phyloP scores from a whole-genome alignment of 1,140 invertebrate species.

The Papilio helenus region DNA sequence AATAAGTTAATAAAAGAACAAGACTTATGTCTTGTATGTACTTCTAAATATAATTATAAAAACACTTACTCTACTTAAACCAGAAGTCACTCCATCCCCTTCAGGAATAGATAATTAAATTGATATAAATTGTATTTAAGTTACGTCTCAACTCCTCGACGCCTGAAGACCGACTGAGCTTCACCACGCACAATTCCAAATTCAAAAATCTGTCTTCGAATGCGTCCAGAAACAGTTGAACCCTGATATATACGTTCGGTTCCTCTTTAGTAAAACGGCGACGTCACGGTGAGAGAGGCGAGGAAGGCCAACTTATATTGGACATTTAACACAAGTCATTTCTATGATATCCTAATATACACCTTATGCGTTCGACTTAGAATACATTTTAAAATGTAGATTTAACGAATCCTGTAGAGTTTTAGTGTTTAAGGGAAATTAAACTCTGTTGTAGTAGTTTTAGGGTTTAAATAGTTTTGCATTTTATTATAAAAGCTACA shows the following conservation, averaged over 20 bases:
- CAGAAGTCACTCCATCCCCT: slow-evolving; percentile 45
- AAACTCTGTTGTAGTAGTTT: not conserved
- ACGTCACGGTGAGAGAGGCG: slow-evolving; percentile 39
- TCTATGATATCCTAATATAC: slow-evolving; percentile 31
- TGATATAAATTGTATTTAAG: not conserved
- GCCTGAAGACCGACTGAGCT: slow-evolving; percentile 59
- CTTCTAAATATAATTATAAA: not conserved
- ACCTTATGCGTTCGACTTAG: slow-evolving; percentile 29
- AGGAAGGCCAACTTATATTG: slow-evolving; percentile 49
- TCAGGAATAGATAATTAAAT: slow-evolving; percentile 42
- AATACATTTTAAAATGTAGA: slow-evolving; percentile 41
- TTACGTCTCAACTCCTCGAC: slow-evolving; percentile 48
- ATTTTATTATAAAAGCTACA: slow-evolving; percentile 63
- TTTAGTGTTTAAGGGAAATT: slow-evolving; percentile 36
- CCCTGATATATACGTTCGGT: slow-evolving; percentile 50
- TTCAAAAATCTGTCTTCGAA: slow-evolving; percentile 55
- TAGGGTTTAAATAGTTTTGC: slow-evolving; percentile 49
- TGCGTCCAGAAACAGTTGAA: slow-evolving; percentile 55
- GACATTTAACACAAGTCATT: slow-evolving; percentile 54
- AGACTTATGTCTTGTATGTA: not conserved
- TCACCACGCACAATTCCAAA: slow-evolving; percentile 44
- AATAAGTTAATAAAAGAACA: not conserved
- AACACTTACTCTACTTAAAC: slow-evolving; percentile 28
- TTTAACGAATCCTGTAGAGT: slow-evolving; percentile 43
- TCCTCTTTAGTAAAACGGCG: slow-evolving; percentile 52